Evolutionary conservation across 2,113 vertebrate genomes (phyloP).

Genomic region (Ploceus nigricollis): DNA sequence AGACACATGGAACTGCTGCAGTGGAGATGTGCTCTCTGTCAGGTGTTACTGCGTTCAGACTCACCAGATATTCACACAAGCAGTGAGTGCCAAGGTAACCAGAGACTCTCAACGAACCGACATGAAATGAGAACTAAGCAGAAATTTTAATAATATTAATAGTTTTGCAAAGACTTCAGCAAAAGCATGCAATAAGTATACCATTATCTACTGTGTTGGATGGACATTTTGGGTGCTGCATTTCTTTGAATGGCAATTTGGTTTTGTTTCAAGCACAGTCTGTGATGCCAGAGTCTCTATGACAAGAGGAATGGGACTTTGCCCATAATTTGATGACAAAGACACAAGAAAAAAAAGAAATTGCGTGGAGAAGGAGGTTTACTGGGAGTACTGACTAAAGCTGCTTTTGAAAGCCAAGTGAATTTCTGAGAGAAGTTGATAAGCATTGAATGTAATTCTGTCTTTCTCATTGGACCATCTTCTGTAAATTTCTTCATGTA

Average conservation of each 20-base stretch:
- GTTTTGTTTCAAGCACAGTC: neutral
- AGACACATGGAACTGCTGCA: neutral
- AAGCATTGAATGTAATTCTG: neutral
- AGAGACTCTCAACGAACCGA: neutral
- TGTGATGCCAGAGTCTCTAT: neutral
- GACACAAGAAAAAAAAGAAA: neutral
- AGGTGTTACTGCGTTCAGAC: fast-evolving
- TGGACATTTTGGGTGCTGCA: neutral
- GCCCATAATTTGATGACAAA: neutral
- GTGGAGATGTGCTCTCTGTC: neutral
- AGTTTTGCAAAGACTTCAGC: neutral
- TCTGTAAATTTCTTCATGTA: neutral
- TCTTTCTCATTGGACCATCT: neutral
- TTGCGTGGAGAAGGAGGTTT: neutral
- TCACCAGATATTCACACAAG: neutral
- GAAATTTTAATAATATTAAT: neutral
- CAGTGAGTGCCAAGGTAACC: neutral
- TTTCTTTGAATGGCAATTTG: neutral
- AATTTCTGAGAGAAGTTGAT: conserved; percentile 28
- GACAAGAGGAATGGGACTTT: neutral
- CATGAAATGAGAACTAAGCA: neutral
- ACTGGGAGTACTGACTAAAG: neutral
- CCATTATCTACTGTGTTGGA: neutral
- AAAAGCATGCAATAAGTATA: neutral
- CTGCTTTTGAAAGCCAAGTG: neutral